Evolutionary conservation across 2,113 vertebrate genomes (phyloP).

Genomic region (Gorsachius goisagi): DNA sequence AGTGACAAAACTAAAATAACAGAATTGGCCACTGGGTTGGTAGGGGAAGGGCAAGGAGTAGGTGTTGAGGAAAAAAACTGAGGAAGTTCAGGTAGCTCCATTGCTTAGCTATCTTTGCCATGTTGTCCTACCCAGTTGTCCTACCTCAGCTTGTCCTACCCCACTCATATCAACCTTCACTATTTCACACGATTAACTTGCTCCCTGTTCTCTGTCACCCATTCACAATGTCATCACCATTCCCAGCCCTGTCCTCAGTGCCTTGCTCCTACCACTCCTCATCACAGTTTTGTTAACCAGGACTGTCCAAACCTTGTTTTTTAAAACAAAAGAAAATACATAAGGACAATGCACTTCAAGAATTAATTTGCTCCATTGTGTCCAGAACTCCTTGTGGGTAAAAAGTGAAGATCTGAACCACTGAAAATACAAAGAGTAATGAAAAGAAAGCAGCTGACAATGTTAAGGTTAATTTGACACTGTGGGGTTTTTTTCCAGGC

Average conservation of each 20-base stretch:
- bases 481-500: neutral
- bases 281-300: neutral
- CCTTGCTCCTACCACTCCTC: neutral
- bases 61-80: neutral
- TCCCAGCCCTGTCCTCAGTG: neutral
- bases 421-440: neutral
- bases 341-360: neutral
- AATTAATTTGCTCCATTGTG: neutral
- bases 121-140: neutral
- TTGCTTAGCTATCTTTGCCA: neutral
- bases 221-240: neutral
- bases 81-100: neutral
- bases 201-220: neutral
- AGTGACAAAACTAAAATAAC: neutral
- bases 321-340: neutral
- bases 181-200: neutral
- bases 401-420: neutral
- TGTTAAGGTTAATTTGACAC: neutral
- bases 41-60: neutral
- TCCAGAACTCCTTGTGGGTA: neutral
- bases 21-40: neutral
- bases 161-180: neutral
- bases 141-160: neutral
- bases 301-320: neutral
- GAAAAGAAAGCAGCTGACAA: neutral